Conservation (phyloP, 2,888 invertebrate genomes). For the Diarsia rubi region DNA sequence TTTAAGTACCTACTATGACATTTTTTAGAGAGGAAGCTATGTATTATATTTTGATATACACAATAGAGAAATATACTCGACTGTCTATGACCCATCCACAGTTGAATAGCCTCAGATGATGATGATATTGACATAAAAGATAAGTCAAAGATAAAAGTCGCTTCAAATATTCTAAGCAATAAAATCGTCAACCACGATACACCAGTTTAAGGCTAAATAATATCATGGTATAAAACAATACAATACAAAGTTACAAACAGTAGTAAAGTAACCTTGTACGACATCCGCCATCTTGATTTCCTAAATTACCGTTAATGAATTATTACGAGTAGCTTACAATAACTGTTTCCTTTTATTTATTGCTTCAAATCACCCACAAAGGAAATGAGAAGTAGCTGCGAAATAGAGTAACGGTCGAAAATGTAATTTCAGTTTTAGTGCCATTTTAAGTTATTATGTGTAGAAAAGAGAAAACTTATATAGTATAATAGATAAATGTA, state of each 20-base stretch:
- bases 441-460: background rate
- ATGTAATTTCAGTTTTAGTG: background rate
- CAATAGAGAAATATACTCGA: background rate
- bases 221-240: background rate
- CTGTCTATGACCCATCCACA: background rate
- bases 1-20: background rate
- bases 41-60: background rate
- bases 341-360: conserved; percentile 33
- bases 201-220: background rate
- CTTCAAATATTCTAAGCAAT: background rate
- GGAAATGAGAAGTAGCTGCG: conserved; percentile 5
- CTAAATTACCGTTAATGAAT: conserved; percentile 32
- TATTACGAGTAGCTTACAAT: background rate
- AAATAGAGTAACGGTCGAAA: background rate
- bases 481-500: background rate
- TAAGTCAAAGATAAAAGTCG: background rate
- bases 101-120: background rate
- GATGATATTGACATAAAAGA: background rate
- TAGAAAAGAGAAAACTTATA: background rate
- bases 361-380: background rate
- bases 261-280: conserved; percentile 26
- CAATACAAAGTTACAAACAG: conserved; percentile 6
- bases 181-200: background rate
- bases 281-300: conserved; percentile 45
- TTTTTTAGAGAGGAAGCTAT: background rate